Base-by-base conservation (phyloP, 2,113 vertebrate genomes). In the Heteronetta atricapilla region DNA sequence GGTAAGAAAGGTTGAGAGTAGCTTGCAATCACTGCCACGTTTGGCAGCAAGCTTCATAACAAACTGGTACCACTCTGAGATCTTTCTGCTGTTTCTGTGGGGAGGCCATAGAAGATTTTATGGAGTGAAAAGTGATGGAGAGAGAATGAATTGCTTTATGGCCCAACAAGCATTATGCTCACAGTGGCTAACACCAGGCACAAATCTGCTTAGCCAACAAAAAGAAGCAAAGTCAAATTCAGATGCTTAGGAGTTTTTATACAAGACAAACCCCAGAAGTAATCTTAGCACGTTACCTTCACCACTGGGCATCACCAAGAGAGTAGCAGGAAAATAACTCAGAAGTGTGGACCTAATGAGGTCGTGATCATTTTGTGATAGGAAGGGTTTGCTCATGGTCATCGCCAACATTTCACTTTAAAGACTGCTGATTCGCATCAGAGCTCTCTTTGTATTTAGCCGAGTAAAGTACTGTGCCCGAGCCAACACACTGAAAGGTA, bases 1-100 rank as follows among this genome's bases (percentile, higher is more conserved):
- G 52, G 42, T 91, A 79, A 86, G 76, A 86, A 94, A 67, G 76
- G 56, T 78, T 93, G 83, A 52, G 74, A 86, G 76, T 67, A 80
- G 91, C 53, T 90, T 81, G 42, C 34, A 67, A 29, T 64, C 52
- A 11, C 82, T 88, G 79, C 85, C 86, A 90, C 90, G 46, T 95
- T 77, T 91, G 91, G 88, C 91, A 81, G 91, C 68, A 80, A 86
- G 73, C 64, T 93, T 94, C 82, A 22, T 72, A 91, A 78, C 79
- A 93, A 86, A 81, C 15, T 46, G 76, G 64, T 86, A 56, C 56
- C 70, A 60, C 46, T 40, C 79, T 0, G 38, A 77, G 34, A 60
- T 94, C 64, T 91, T 73, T 63, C 38, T 0, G 0, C 60, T 59
- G n/a, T 82, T 83, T 85, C 72, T 77, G 48, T 70, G 28, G 50